Conservation (phyloP, 1,140 invertebrate species). For the Cydia splendana region DNA sequence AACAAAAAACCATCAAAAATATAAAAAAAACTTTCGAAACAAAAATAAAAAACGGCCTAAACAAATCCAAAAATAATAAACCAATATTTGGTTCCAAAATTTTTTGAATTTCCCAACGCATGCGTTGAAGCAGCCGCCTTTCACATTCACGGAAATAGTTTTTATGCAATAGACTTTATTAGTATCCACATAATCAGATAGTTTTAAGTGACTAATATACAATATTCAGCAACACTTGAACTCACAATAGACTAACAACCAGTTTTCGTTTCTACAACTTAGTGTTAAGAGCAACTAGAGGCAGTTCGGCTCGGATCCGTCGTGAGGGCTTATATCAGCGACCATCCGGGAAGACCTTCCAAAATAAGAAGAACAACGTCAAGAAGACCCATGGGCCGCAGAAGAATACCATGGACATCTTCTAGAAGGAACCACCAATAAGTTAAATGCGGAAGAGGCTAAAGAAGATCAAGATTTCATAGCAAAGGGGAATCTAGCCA, state of each 20-base stretch:
- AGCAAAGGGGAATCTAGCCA: slow-evolving; percentile 71
- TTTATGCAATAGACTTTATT: slow-evolving; percentile 77
- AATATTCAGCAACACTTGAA: slow-evolving; percentile 79
- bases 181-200: slow-evolving; percentile 76
- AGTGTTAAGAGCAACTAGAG: slow-evolving; percentile 75
- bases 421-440: slow-evolving; percentile 63
- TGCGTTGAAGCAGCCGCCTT: slow-evolving; percentile 73
- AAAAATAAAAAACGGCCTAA: slow-evolving; percentile 70
- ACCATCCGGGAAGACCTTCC: slow-evolving; percentile 73
- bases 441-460: slow-evolving; percentile 76
- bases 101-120: slow-evolving; percentile 74
- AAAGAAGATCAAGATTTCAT: slow-evolving; percentile 73
- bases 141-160: slow-evolving; percentile 75
- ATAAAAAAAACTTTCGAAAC: slow-evolving; percentile 41
- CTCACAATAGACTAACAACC: slow-evolving; percentile 64
- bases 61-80: slow-evolving; percentile 46
- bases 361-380: slow-evolving; percentile 51
- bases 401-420: slow-evolving; percentile 56
- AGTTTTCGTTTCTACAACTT: slow-evolving; percentile 70
- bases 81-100: slow-evolving; percentile 64
- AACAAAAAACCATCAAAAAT: slow-evolving; percentile 51
- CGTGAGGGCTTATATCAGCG: slow-evolving; percentile 71
- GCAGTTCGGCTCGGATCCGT: slow-evolving; percentile 73
- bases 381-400: slow-evolving; percentile 56
- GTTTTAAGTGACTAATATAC: slow-evolving; percentile 76